Conservation (phyloP, 2,113 vertebrate species). For the Laticauda colubrina region DNA sequence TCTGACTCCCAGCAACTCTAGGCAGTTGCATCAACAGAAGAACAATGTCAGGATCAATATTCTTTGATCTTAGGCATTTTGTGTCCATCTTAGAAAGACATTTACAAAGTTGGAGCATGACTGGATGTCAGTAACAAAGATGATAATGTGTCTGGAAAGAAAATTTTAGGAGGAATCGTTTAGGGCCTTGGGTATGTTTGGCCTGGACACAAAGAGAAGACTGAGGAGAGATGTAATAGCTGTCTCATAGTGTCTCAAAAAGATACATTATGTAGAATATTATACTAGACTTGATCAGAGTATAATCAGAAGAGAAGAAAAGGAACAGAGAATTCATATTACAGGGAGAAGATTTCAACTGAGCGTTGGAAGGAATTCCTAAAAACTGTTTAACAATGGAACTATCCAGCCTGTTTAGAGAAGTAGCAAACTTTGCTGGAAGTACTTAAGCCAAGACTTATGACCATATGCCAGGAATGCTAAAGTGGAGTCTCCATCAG, state of each 20-base stretch:
- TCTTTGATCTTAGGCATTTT: background rate
- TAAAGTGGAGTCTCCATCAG: background rate
- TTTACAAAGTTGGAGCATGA: background rate
- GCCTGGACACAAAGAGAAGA: background rate
- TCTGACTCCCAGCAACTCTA: background rate
- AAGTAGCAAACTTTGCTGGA: background rate
- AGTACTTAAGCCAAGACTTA: background rate
- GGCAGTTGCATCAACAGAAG: background rate
- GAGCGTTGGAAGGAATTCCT: background rate
- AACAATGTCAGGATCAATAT: background rate
- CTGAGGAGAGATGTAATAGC: background rate
- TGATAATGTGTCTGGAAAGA: background rate
- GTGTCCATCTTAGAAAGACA: background rate
- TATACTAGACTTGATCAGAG: background rate
- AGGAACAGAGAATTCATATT: background rate
- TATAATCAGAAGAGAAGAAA: background rate
- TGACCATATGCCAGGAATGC: background rate
- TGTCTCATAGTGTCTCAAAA: background rate
- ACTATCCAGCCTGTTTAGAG: background rate
- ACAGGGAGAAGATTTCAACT: background rate
- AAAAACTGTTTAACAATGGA: background rate
- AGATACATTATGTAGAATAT: background rate
- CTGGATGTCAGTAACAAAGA: background rate
- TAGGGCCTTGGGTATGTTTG: background rate
- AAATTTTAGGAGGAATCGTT: background rate